Evolutionary conservation across 2,888 invertebrate species (phyloP).

Genomic region (Folsomia candida): DNA sequence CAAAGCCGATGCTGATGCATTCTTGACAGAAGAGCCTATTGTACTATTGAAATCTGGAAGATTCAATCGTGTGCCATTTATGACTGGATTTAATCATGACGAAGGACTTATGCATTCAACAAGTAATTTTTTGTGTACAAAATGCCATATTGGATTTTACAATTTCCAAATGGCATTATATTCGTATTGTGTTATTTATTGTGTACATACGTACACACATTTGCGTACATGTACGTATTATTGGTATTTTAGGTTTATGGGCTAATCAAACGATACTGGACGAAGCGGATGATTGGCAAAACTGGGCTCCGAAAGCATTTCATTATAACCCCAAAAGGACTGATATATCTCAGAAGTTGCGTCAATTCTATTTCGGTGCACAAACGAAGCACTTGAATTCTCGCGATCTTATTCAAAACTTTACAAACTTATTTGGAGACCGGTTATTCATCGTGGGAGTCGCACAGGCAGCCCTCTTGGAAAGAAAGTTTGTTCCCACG

Average conservation of each 20-base stretch:
- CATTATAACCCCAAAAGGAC: conserved; percentile 22
- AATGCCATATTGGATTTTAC: too few species aligned
- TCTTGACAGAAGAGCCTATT: conserved; percentile 40
- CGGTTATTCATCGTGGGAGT: conserved; percentile 28
- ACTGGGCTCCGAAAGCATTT: conserved; percentile 25
- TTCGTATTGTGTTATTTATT: too few species aligned
- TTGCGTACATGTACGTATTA: too few species aligned
- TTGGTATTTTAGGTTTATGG: conserved; percentile 25
- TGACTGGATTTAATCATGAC: conserved; percentile 38
- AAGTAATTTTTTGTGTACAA: conserved; percentile 13
- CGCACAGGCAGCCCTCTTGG: conserved; percentile 26
- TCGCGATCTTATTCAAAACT: conserved; percentile 18
- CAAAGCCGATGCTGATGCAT: conserved; percentile 34
- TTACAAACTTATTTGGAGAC: conserved; percentile 36
- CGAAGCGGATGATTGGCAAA: conserved; percentile 33
- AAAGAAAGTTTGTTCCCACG: conserved; percentile 22
- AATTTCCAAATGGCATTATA: too few species aligned
- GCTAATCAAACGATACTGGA: conserved; percentile 35
- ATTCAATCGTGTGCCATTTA: conserved; percentile 35
- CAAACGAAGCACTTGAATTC: conserved; percentile 23
- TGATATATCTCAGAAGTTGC: conserved; percentile 24
- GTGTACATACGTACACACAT: too few species aligned
- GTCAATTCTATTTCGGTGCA: conserved; percentile 38
- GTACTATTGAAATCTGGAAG: conserved; percentile 32
- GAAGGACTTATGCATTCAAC: conserved; percentile 40